Percentiles rank a stretch among this genome's conserved stretches.
Conservation (phyloP, 2,888 invertebrate species). For the Callyntrura sp. region DNA sequence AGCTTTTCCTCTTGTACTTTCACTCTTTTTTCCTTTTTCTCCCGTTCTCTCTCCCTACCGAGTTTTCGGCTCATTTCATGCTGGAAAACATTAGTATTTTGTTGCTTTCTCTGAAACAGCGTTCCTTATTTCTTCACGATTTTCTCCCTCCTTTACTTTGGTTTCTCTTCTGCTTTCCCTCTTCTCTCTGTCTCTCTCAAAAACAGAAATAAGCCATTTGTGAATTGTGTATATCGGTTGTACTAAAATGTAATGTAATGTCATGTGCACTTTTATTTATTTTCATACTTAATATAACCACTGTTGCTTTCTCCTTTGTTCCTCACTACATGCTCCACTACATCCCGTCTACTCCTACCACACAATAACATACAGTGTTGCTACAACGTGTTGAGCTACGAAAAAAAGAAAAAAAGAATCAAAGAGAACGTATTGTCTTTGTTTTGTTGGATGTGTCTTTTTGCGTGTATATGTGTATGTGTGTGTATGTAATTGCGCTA, state of each 20-base stretch:
- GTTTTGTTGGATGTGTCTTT: constrained; percentile 2
- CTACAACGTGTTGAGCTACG: constrained; percentile 48
- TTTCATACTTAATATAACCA: constrained; percentile 54
- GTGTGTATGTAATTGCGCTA: constrained; percentile 61
- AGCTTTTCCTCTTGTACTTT: constrained; percentile 1
- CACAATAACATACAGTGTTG: background rate
- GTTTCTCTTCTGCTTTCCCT: constrained; percentile 36
- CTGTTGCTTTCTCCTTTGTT: constrained; percentile 50
- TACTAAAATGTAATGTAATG: constrained; percentile 46
- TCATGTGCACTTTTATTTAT: constrained; percentile 67
- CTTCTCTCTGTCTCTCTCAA: constrained; percentile 6
- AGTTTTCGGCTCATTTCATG: constrained; percentile 73
- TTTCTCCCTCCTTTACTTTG: constrained; percentile 25
- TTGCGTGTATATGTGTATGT: constrained; percentile 5
- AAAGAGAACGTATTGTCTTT: constrained; percentile 53
- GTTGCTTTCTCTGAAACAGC: constrained; percentile 31
- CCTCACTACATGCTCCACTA: constrained; percentile 44
- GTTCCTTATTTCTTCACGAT: constrained; percentile 9
- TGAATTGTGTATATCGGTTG: constrained; percentile 64
- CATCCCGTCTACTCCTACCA: background rate
- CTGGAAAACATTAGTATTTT: constrained; percentile 60
- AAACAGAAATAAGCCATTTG: constrained; percentile 70
- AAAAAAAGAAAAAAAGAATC: constrained; percentile 28
- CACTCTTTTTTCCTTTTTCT: background rate
- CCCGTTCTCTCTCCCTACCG: constrained; percentile 35